Percentiles rank a stretch among this genome's conserved stretches.
These are phyloP conservation scores for Chelon labrosus DNA, from an alignment of 2,797 vertebrate genomes.

Conservation along the genomic window DNA sequence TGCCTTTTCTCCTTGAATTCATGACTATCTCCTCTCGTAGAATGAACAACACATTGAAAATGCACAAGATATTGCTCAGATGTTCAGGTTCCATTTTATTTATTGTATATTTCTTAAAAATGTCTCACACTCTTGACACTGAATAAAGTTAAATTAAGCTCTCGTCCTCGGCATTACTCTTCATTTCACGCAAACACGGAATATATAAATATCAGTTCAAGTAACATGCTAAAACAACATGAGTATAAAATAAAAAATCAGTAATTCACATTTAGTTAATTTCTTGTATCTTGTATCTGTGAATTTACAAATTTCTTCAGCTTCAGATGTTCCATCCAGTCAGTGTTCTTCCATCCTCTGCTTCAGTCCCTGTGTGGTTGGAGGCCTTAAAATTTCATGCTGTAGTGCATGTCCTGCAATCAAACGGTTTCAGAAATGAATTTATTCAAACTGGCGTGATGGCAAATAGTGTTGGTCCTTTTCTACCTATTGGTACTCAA, in stretches of 20 bases:
- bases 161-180: background rate
- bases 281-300: conserved; percentile 8
- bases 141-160: conserved; percentile 64
- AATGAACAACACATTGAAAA: conserved; percentile 50
- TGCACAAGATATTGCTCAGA: conserved; percentile 41
- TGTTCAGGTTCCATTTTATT: conserved; percentile 50
- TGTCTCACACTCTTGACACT: conserved; percentile 54
- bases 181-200: conserved; percentile 17
- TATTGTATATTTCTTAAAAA: conserved; percentile 44
- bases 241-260: background rate
- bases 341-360: conserved; percentile 10
- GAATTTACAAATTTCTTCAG: background rate
- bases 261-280: conserved; percentile 4
- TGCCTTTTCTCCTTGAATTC: conserved; percentile 63
- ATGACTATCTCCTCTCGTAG: conserved; percentile 48
- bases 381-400: conserved; percentile 75
- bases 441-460: conserved; percentile 2
- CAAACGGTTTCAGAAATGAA: conserved; percentile 24
- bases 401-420: conserved; percentile 77
- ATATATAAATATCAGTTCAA: conserved; percentile 28
- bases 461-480: background rate
- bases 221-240: background rate
- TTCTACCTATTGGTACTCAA: too few relatives aligned
- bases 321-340: background rate
- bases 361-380: background rate